phyloP scores from a whole-genome alignment of 2,888 invertebrate genomes.

The Platycheirus albimanus region DNA sequence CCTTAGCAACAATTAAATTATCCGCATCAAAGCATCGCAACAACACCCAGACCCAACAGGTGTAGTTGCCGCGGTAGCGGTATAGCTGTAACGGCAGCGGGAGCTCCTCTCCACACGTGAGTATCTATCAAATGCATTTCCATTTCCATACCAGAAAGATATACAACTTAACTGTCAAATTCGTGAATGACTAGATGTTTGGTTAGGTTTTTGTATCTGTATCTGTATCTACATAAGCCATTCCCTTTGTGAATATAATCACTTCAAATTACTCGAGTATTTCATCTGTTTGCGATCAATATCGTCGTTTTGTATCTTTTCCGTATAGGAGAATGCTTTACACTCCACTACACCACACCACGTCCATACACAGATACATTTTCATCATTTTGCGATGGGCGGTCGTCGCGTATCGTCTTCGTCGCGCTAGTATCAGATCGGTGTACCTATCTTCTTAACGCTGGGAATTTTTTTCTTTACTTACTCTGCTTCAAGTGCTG shows the following conservation, averaged over 20 bases:
- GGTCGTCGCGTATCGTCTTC: too few relatives aligned
- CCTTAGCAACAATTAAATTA: conserved; percentile 51
- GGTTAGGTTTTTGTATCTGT: conserved; percentile 27
- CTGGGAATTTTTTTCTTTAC: conserved; percentile 54
- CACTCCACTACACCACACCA: too few relatives aligned
- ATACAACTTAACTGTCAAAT: conserved; percentile 57
- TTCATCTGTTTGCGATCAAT: conserved; percentile 72
- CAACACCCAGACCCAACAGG: conserved; percentile 20
- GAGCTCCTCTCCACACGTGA: conserved; percentile 5
- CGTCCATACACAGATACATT: conserved; percentile 16
- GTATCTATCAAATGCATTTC: conserved; percentile 48
- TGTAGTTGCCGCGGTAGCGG: conserved; percentile 1
- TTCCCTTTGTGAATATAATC: conserved; percentile 62
- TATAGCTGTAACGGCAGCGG: too few relatives aligned
- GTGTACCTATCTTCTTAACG: conserved; percentile 32
- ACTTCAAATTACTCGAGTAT: conserved; percentile 69
- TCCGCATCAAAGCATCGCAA: too few relatives aligned
- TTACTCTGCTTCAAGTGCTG: conserved; percentile 52
- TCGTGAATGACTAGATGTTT: conserved; percentile 40
- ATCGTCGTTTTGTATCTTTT: conserved; percentile 49
- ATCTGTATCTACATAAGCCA: conserved; percentile 1
- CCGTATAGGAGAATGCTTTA: conserved; percentile 48
- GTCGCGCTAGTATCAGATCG: too few relatives aligned
- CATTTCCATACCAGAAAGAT: conserved; percentile 67
- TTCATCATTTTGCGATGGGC: conserved; percentile 17